phyloP scores from a whole-genome alignment of 1,140 invertebrate genomes.

The Nymphalis io region DNA sequence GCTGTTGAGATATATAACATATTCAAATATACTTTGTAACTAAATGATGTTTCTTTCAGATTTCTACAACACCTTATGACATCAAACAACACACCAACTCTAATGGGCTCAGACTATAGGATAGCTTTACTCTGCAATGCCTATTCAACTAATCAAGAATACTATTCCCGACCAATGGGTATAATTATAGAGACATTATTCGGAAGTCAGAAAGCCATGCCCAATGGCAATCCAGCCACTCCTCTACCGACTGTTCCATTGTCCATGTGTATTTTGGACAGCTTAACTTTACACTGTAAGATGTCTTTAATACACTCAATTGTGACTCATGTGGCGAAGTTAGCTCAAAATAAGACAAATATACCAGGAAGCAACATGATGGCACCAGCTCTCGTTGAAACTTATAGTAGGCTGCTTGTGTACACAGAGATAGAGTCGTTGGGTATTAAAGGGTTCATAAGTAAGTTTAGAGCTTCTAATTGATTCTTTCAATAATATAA shows the following conservation, averaged over 20 bases:
- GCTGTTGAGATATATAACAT: no score
- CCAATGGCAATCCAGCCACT: slow-evolving; percentile 78
- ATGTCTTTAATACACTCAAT: slow-evolving; percentile 98
- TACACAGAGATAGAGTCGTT: slow-evolving; percentile 98
- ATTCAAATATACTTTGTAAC: no score
- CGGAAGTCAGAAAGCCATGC: slow-evolving; percentile 85
- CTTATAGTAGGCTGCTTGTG: slow-evolving; percentile 94
- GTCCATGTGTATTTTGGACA: slow-evolving; percentile 95
- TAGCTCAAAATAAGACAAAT: slow-evolving; percentile 91
- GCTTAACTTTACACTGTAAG: slow-evolving; percentile 97
- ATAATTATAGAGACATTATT: slow-evolving; percentile 92
- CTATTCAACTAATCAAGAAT: slow-evolving; percentile 94
- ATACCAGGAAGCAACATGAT: slow-evolving; percentile 84
- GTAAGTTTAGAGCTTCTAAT: slow-evolving; percentile 81
- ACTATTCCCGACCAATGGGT: slow-evolving; percentile 92
- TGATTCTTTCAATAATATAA: slow-evolving; percentile 1
- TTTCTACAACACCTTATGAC: slow-evolving; percentile 92
- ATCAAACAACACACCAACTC: slow-evolving; percentile 83
- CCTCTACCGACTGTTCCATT: slow-evolving; percentile 89
- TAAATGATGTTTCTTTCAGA: slow-evolving; percentile 37
- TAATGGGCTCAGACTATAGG: slow-evolving; percentile 91
- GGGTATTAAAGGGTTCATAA: slow-evolving; percentile 97
- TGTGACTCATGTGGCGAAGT: slow-evolving; percentile 93
- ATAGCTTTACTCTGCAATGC: slow-evolving; percentile 97
- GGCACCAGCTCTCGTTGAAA: slow-evolving; percentile 96